A percentile compares a stretch with the other conserved stretches of the same genome.
Conservation (phyloP, 2,113 vertebrate species). For the Phylloscopus trochilus region DNA sequence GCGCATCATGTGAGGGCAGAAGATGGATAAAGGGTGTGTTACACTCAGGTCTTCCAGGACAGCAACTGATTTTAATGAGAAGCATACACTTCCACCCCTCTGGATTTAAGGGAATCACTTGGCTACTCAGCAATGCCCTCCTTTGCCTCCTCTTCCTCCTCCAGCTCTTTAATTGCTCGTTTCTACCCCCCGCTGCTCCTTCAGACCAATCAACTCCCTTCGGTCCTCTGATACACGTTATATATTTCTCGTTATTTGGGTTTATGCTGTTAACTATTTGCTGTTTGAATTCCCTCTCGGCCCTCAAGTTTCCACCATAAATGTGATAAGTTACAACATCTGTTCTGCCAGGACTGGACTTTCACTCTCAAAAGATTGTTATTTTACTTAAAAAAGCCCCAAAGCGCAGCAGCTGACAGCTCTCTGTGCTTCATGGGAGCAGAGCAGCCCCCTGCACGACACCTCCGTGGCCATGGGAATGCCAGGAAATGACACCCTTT, state of each 20-base stretch:
- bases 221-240: slow-evolving; percentile 31
- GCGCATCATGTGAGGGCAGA: background rate
- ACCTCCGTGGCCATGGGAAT: rapidly evolving
- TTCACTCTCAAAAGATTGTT: slow-evolving; percentile 5
- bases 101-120: background rate
- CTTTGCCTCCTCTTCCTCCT: slow-evolving; percentile 10
- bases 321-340: slow-evolving; percentile 65
- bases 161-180: background rate
- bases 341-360: slow-evolving; percentile 51
- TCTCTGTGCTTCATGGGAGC: background rate
- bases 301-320: slow-evolving; percentile 61
- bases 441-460: background rate
- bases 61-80: slow-evolving; percentile 31
- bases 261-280: slow-evolving; percentile 56
- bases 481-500: background rate
- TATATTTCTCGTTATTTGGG: slow-evolving; percentile 51
- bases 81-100: background rate
- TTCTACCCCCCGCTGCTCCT: background rate
- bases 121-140: background rate
- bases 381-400: slow-evolving; percentile 4
- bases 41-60: background rate
- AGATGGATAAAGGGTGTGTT: background rate
- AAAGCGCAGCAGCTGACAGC: background rate
- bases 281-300: slow-evolving; percentile 54
- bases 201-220: slow-evolving; percentile 1